These are phyloP conservation scores for Acropora tenuis DNA, from an alignment of 64 coral and sea anemone genomes.

Conservation along the genomic window DNA sequence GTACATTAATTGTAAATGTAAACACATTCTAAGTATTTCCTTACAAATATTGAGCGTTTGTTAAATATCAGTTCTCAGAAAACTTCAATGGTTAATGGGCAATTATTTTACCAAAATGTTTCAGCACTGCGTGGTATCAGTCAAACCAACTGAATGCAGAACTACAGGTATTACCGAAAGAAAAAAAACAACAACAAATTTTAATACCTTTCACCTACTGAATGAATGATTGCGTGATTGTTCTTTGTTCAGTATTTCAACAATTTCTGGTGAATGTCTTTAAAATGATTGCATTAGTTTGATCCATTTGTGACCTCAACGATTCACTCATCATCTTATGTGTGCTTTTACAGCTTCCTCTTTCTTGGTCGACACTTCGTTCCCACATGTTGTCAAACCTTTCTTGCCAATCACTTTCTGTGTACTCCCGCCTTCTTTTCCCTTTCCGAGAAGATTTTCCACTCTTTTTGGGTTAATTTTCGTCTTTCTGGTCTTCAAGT, in stretches of 20 bases:
- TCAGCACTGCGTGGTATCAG: too few relatives aligned
- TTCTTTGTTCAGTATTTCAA: constrained; percentile 18
- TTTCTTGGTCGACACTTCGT: constrained; percentile 3
- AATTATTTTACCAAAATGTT: too few relatives aligned
- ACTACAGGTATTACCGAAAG: too few relatives aligned
- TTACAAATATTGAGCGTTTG: too few relatives aligned
- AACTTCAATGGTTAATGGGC: too few relatives aligned
- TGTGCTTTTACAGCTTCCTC: constrained; percentile 9
- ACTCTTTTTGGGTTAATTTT: background rate
- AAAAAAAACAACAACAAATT: too few relatives aligned
- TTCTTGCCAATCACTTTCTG: constrained; percentile 12
- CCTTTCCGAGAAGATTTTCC: background rate
- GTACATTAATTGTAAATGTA: too few relatives aligned
- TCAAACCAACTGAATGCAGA: too few relatives aligned
- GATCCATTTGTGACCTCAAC: constrained; percentile 12
- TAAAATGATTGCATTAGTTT: constrained; percentile 30
- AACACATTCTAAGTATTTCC: too few relatives aligned
- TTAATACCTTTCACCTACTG: background rate
- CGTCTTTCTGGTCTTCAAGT: background rate
- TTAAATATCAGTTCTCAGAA: too few relatives aligned
- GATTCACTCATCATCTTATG: background rate
- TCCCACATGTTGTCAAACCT: constrained; percentile 15
- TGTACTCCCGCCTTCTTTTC: background rate
- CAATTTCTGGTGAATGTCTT: constrained; percentile 15
- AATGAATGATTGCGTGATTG: constrained; percentile 28